Conservation (phyloP, 2,113 vertebrate species). For the Prionailurus bengalensis region DNA sequence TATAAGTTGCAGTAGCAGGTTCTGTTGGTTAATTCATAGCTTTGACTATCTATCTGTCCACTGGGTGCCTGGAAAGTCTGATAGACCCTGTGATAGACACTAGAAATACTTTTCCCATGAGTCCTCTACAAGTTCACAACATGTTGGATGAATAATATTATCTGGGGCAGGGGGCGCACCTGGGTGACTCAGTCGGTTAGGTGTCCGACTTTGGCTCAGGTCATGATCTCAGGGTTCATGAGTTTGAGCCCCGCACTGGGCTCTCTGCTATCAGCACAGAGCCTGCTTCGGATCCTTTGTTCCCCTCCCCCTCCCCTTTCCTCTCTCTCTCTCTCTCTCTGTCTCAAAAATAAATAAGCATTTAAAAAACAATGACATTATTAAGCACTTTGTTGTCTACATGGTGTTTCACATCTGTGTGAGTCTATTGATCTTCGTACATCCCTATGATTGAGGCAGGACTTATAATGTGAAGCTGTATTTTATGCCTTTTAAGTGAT, state of each 20-base stretch:
- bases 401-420: neutral
- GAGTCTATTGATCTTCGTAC: neutral
- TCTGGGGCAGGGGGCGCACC: no score
- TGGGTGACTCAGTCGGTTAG: no score
- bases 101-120: neutral
- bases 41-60: neutral
- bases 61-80: neutral
- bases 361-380: neutral
- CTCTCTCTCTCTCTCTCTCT: no score
- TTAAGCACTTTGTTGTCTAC: neutral
- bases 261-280: no score
- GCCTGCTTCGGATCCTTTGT: no score
- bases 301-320: no score
- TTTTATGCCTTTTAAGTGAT: constrained; percentile 16
- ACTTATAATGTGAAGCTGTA: neutral
- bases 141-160: neutral
- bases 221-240: no score
- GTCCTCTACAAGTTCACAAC: neutral
- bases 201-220: no score
- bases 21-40: neutral
- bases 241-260: no score
- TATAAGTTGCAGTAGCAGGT: neutral
- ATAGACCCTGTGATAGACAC: neutral
- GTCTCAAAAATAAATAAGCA: no score
- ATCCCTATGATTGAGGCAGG: neutral